Conservation (phyloP, 2,113 vertebrate species). For the Calypte anna region DNA sequence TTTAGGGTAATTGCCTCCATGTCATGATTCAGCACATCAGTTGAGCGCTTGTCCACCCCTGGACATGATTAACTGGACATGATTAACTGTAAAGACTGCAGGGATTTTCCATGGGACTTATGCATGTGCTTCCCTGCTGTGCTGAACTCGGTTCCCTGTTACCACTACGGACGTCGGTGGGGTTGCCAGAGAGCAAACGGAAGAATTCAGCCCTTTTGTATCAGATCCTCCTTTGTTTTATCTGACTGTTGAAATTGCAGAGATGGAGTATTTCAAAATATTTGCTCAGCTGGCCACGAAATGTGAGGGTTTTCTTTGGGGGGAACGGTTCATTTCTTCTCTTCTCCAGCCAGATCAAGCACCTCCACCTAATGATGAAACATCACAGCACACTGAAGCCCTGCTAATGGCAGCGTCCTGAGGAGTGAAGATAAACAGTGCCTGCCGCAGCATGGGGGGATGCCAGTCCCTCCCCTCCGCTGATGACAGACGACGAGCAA, state of each 20-base stretch:
- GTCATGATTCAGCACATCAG: slow-evolving; percentile 56
- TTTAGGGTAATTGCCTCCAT: slow-evolving; percentile 55
- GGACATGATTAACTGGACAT: slow-evolving; percentile 65
- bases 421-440: slow-evolving; percentile 50
- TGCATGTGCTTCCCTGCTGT: not conserved
- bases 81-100: slow-evolving; percentile 58
- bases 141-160: not conserved
- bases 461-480: slow-evolving; percentile 13
- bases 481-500: slow-evolving; percentile 51
- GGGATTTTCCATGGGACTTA: slow-evolving; percentile 42
- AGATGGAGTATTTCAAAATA: slow-evolving; percentile 60
- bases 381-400: slow-evolving; percentile 17
- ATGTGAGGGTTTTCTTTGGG: not conserved
- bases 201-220: slow-evolving; percentile 55
- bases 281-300: slow-evolving; percentile 53
- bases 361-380: slow-evolving; percentile 51
- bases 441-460: slow-evolving; percentile 40
- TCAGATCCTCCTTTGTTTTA: slow-evolving; percentile 50
- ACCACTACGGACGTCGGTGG: rapidly evolving
- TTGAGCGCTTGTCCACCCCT: slow-evolving; percentile 31
- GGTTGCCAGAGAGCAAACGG: not conserved
- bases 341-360: slow-evolving; percentile 51
- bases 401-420: slow-evolving; percentile 51
- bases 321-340: slow-evolving; percentile 33
- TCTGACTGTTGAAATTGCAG: not conserved